A percentile compares a stretch with the other conserved stretches of the same genome.
Evolutionary conservation across 2,888 invertebrate genomes (phyloP).

Genomic region (Scrobipalpa atriplicella): DNA sequence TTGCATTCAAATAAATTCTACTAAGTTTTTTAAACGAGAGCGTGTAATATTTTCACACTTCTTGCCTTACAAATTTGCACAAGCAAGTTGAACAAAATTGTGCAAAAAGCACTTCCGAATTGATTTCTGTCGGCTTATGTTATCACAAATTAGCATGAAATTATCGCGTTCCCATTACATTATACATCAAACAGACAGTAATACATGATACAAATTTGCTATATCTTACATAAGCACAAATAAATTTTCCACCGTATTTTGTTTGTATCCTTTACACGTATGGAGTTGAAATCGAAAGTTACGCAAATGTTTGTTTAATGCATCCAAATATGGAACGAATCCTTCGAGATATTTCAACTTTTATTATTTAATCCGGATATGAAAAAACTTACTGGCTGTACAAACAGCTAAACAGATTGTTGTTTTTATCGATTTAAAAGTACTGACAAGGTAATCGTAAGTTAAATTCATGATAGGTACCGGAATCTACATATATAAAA

Average conservation of each 20-base stretch:
- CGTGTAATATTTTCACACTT: not conserved
- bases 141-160: conserved; percentile 18
- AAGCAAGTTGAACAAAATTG: not conserved
- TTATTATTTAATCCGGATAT: not conserved
- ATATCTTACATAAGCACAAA: not conserved
- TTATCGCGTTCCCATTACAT: not conserved
- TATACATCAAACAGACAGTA: not conserved
- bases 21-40: not conserved
- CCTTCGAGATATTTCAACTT: not conserved
- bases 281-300: not conserved
- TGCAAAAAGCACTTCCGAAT: conserved; percentile 9
- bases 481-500: too few species aligned
- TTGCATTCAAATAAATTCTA: not conserved
- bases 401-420: too few species aligned
- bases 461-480: too few species aligned
- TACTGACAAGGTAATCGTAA: too few species aligned
- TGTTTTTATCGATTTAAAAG: too few species aligned
- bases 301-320: not conserved
- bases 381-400: too few species aligned
- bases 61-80: not conserved
- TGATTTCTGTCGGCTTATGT: not conserved
- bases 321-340: not conserved
- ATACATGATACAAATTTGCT: conserved; percentile 9
- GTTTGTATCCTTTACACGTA: not conserved
- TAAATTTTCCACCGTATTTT: not conserved